phyloP scores from a whole-genome alignment of 2,888 invertebrate species.

The Acronicta leporina region DNA sequence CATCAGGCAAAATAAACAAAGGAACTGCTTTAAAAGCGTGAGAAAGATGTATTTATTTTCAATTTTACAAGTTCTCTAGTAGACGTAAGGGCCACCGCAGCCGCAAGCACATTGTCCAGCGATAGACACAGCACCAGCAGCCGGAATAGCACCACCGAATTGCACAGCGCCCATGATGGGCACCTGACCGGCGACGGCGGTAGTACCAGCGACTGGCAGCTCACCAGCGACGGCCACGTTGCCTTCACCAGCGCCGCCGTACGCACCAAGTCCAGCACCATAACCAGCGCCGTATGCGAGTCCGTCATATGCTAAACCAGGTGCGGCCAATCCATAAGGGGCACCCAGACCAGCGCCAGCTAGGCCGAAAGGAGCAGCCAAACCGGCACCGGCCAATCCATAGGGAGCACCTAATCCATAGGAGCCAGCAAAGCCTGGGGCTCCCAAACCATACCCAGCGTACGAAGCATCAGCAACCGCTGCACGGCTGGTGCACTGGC shows the following conservation, averaged over 20 bases:
- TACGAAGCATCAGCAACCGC: slow-evolving; percentile 9
- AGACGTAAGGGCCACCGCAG: slow-evolving; percentile 8
- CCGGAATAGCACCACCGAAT: slow-evolving; percentile 66
- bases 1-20: too few species aligned
- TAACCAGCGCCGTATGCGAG: slow-evolving; percentile 20
- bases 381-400: slow-evolving; percentile 18
- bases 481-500: slow-evolving; percentile 35
- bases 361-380: slow-evolving; percentile 13
- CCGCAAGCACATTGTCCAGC: slow-evolving; percentile 62
- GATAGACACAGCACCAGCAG: slow-evolving; percentile 67
- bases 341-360: slow-evolving; percentile 9
- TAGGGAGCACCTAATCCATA: background rate
- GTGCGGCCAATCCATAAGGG: background rate
- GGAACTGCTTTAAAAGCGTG: too few species aligned
- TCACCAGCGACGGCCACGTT: slow-evolving; percentile 63
- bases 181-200: slow-evolving; percentile 63
- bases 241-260: slow-evolving; percentile 59
- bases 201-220: slow-evolving; percentile 64
- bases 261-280: slow-evolving; percentile 40
- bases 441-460: background rate
- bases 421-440: too few species aligned
- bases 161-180: slow-evolving; percentile 66
- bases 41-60: too few species aligned
- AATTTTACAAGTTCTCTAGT: background rate
- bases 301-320: slow-evolving; percentile 16